phyloP scores from a whole-genome alignment of 2,888 invertebrate species.

The Chrysolina oricalcia region DNA sequence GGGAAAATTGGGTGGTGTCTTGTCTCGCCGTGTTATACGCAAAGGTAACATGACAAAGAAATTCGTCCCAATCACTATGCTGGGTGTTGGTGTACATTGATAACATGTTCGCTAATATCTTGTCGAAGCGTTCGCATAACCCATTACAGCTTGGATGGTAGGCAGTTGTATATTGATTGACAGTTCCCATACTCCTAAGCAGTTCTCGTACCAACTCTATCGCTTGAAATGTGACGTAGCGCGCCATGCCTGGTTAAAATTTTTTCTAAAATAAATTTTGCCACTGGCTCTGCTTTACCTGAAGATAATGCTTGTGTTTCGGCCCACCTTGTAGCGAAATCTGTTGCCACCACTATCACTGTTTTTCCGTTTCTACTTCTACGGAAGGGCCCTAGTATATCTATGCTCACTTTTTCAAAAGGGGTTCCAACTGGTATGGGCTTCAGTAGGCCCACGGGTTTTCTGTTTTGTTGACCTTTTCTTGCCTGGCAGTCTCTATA shows the following conservation, averaged over 20 bases:
- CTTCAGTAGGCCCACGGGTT: conserved; percentile 39
- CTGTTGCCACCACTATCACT: conserved; percentile 57
- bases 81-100: not conserved
- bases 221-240: conserved; percentile 28
- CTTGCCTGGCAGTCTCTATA: conserved; percentile 53
- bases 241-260: conserved; percentile 48
- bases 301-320: conserved; percentile 51
- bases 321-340: conserved; percentile 54
- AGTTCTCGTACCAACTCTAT: not conserved
- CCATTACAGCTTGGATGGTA: not conserved
- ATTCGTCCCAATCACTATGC: conserved; percentile 42
- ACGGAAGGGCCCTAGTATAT: conserved; percentile 56
- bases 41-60: conserved; percentile 48
- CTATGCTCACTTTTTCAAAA: conserved; percentile 50
- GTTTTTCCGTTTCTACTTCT: conserved; percentile 52
- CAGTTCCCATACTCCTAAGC: not conserved
- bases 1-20: conserved; percentile 47
- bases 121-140: not conserved
- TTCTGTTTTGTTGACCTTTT: conserved; percentile 41
- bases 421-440: conserved; percentile 40
- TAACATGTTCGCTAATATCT: not conserved
- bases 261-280: conserved; percentile 48
- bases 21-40: conserved; percentile 56
- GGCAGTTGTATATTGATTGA: not conserved
- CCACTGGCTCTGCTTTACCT: conserved; percentile 52